These are phyloP conservation scores for Ophioninae sp. DNA, from an alignment of 2,888 invertebrate genomes.

Conservation along the genomic window DNA sequence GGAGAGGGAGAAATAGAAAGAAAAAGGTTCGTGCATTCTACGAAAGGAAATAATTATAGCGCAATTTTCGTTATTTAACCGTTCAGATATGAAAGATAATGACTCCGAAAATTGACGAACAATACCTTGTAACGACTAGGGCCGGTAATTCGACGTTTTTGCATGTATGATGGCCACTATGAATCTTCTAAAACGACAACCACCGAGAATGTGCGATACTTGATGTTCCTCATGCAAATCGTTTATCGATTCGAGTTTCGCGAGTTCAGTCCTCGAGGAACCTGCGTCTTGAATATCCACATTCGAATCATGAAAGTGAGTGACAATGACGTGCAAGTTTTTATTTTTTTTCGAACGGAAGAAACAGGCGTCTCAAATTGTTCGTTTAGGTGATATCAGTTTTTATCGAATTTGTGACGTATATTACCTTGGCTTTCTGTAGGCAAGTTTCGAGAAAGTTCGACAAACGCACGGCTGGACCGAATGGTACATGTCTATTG, in stretches of 20 bases:
- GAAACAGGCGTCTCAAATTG: background rate
- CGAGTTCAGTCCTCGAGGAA: background rate
- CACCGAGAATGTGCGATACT: background rate
- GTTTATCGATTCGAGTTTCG: background rate
- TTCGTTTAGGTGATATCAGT: background rate
- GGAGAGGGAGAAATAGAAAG: too few relatives aligned
- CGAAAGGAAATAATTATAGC: background rate
- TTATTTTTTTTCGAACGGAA: background rate
- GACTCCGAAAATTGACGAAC: background rate
- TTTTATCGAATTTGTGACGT: background rate
- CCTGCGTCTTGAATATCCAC: background rate
- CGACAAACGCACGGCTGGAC: conserved; percentile 10
- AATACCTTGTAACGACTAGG: background rate
- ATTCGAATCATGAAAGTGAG: conserved; percentile 3
- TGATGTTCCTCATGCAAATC: background rate
- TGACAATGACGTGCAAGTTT: background rate
- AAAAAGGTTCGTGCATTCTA: background rate
- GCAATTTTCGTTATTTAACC: background rate
- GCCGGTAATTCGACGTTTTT: background rate
- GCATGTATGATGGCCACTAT: background rate
- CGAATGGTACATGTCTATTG: conserved; percentile 13
- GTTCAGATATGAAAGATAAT: background rate
- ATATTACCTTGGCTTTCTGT: background rate
- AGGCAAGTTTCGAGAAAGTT: background rate
- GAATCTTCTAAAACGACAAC: background rate